phyloP scores from a whole-genome alignment of 2,888 invertebrate species.

The Acronicta aceris region DNA sequence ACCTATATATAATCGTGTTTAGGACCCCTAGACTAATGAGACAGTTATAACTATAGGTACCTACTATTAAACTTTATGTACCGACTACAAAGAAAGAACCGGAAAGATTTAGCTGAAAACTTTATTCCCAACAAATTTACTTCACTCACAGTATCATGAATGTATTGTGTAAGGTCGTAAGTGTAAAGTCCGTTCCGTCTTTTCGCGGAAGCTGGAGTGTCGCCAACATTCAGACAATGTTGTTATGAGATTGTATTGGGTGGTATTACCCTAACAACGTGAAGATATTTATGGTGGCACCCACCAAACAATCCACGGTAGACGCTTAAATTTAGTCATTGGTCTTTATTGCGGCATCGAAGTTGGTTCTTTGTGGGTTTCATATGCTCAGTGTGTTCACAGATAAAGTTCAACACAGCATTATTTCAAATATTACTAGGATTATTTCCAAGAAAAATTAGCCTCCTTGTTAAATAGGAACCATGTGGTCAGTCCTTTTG shows the following conservation, averaged over 20 bases:
- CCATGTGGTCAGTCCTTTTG: too few species aligned
- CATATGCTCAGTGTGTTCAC: too few species aligned
- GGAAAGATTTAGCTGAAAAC: constrained; percentile 32
- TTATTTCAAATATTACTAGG: too few species aligned
- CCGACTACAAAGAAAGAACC: constrained; percentile 4
- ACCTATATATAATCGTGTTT: too few species aligned
- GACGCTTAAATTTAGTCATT: constrained; percentile 39
- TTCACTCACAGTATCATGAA: constrained; percentile 41
- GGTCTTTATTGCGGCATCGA: constrained; percentile 35
- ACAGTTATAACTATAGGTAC: too few species aligned
- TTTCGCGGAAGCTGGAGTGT: constrained; percentile 68
- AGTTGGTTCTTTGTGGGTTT: constrained; percentile 15
- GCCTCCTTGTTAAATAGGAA: too few species aligned
- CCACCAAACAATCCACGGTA: constrained; percentile 39
- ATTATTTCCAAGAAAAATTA: too few species aligned
- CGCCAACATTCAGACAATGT: constrained; percentile 72
- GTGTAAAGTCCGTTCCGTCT: constrained; percentile 54
- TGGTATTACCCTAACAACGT: constrained; percentile 61
- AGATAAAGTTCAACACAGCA: too few species aligned
- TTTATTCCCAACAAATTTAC: constrained; percentile 12
- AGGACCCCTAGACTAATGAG: too few species aligned
- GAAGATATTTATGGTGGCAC: constrained; percentile 56
- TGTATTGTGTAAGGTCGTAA: constrained; percentile 46
- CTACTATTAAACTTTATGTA: too few species aligned
- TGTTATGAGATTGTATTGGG: constrained; percentile 72